Conservation (phyloP, 2,888 invertebrate species). For the Epiblema foenella region DNA sequence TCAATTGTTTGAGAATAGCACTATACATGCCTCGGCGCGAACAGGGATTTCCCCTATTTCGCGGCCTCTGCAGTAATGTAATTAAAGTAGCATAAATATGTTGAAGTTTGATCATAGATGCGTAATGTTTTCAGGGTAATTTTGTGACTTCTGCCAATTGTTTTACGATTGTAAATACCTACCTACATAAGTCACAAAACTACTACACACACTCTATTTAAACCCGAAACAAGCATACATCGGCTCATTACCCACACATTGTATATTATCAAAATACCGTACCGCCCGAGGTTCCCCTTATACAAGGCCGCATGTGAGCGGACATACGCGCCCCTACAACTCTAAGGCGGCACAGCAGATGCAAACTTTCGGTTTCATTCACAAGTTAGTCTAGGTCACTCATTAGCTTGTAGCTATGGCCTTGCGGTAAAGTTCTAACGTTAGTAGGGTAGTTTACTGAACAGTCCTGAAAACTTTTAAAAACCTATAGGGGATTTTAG, state of each 20-base stretch:
- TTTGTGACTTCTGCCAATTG: too few species aligned
- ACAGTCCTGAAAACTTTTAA: background rate
- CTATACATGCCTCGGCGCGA: too few species aligned
- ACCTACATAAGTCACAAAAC: background rate
- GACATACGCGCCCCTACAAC: background rate
- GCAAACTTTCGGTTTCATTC: constrained; percentile 35
- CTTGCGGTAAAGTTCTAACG: background rate
- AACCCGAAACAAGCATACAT: background rate
- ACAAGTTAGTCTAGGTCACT: constrained; percentile 36
- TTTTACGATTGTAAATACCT: too few species aligned
- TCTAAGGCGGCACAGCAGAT: background rate
- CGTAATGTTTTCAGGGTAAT: too few species aligned
- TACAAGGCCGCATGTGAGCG: background rate
- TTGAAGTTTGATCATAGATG: too few species aligned
- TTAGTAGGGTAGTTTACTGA: too few species aligned
- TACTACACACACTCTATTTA: background rate
- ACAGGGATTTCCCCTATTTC: too few species aligned
- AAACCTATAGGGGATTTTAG: background rate
- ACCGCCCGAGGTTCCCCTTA: background rate
- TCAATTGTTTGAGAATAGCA: too few species aligned
- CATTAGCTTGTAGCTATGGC: constrained; percentile 20
- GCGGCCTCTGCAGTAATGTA: too few species aligned
- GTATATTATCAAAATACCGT: background rate
- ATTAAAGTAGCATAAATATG: too few species aligned
- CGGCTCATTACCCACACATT: background rate